Evolutionary conservation across 2,888 invertebrate genomes (phyloP), one percentile per base, ranked within the genome.

Genomic region (Melanchra persicariae): DNA sequence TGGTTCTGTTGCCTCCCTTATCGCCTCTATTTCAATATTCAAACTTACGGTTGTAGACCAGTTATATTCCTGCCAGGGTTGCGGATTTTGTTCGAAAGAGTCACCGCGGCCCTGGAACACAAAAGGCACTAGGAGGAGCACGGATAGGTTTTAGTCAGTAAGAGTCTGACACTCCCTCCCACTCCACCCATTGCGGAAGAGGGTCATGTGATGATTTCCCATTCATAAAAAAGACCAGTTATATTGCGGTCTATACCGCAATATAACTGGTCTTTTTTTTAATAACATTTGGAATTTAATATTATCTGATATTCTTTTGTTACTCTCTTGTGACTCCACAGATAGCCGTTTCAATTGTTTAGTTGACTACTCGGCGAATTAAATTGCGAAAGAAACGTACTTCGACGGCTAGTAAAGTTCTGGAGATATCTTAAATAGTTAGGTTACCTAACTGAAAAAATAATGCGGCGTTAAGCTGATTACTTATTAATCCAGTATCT

Each of bases 21-120:
- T 74, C 67, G 58, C 51, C 55, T 66, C 17, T 74, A 70, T 81
- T 77, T 78, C 70, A 54, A 68, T 70, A 74, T 76, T 65, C 15
- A 45, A 78, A 81, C 47, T 81, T 65, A 52, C 37, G 37, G 59
- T 58, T 45, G n/a, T 60, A 43, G 52, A 5, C 17, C n/a, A 15
- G 43, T 52, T 62, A 51, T 63, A 54, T 66, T 49, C 60, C n/a
- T n/a, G n/a, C n/a, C n/a, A n/a, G n/a, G n/a, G n/a, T n/a, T n/a
- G n/a, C n/a, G n/a, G n/a, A n/a, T n/a, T n/a, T n/a, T n/a, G n/a
- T n/a, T n/a, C n/a, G n/a, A n/a, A n/a, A n/a, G n/a, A n/a, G n/a
- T n/a, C n/a, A n/a, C n/a, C n/a, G n/a, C n/a, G n/a, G n/a, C n/a
- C n/a, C n/a, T n/a, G n/a, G n/a, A n/a, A n/a, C n/a, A n/a, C n/a